Evolutionary conservation across 2,888 invertebrate genomes (phyloP), one percentile per base, ranked within the genome.

Genomic region (Phasia obesa): DNA sequence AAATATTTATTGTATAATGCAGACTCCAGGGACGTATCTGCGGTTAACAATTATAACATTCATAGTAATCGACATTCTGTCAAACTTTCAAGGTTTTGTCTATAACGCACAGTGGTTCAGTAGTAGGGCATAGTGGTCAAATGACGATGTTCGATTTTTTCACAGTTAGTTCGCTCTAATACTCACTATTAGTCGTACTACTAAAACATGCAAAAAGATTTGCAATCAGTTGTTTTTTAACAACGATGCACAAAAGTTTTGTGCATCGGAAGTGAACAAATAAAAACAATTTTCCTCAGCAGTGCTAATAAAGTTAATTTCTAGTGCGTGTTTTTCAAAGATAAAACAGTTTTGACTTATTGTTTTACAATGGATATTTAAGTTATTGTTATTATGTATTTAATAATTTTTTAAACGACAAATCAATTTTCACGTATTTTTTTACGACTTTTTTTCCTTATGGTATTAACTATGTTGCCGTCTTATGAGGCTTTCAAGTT

Each of bases 391-490:
- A 60, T 44, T 60, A 44, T 60, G 60, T 60, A 42, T 38, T 44
- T 42, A 42, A 38, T 60, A 60, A 42, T 60, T 60, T 42, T 60
- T 60, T 21, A 60, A 38, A 38, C 38, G 13, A 38, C 38, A 38
- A 13, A 38, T 64, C 44, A 55, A 25, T 55, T 55, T 27, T 25
- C 17, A 27, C 25, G 44, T 62, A 44, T 38, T 42, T 44, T 62
- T 62, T 62, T 19, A 44, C 62, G 44, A 42, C 23, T 15, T 62
- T 62, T 62, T 62, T 62, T 62, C 38, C 38, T 62, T 38, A 62
- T 44, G 42, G 42, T 62, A 42, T 62, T 44, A 62, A 62, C 64
- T 25, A 64, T 47, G 64, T 64, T 64, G 64, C 42, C 64, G 64
- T 64, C 23, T 23, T 64, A 47, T 64, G 64, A 64, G 27, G 64